Evolutionary conservation across 1,140 invertebrate species (phyloP).

Genomic region (Pogonognathellus flavescens): DNA sequence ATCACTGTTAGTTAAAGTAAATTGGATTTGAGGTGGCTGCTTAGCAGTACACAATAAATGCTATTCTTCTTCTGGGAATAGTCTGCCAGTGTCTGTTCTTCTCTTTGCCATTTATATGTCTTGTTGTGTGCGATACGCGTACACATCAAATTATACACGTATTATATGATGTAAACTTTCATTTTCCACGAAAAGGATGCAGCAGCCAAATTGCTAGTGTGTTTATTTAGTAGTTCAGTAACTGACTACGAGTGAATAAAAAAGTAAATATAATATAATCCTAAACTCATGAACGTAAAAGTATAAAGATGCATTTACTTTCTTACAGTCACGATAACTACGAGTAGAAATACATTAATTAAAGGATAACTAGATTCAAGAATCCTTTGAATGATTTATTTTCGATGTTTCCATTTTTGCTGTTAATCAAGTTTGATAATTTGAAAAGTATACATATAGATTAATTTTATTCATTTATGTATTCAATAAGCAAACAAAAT

Average conservation of each 20-base stretch:
- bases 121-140: background rate
- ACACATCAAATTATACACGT: background rate
- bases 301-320: slow-evolving; percentile 16
- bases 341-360: slow-evolving; percentile 16
- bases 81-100: background rate
- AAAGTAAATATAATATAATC: slow-evolving; percentile 11
- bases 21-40: slow-evolving; percentile 31
- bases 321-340: slow-evolving; percentile 39
- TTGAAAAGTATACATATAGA: background rate
- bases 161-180: slow-evolving; percentile 16
- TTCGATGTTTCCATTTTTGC: slow-evolving; percentile 27
- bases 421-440: slow-evolving; percentile 26
- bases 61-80: slow-evolving; percentile 22
- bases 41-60: slow-evolving; percentile 35
- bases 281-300: slow-evolving; percentile 33
- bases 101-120: too few species aligned
- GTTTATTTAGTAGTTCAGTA: slow-evolving; percentile 21
- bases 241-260: slow-evolving; percentile 1
- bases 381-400: slow-evolving; percentile 39
- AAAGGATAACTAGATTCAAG: slow-evolving; percentile 39
- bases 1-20: slow-evolving; percentile 33
- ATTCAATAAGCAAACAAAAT: background rate
- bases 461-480: slow-evolving; percentile 32
- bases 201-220: slow-evolving; percentile 28
- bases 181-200: slow-evolving; percentile 38